These are phyloP conservation scores for Conchocele bisecta DNA, from an alignment of 2,888 invertebrate species.

Conservation along the genomic window DNA sequence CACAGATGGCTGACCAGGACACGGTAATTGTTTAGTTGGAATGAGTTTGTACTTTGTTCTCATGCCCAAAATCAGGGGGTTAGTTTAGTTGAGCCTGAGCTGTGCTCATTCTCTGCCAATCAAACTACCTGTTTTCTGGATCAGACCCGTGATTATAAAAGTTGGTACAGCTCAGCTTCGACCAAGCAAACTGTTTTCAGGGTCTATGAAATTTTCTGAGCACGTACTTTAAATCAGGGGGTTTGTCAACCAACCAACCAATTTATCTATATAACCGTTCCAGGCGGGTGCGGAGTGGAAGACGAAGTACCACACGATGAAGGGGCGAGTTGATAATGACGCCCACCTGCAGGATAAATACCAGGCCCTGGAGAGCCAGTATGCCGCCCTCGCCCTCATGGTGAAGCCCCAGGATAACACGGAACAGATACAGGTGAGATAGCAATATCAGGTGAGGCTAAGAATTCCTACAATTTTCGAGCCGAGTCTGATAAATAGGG, in stretches of 20 bases:
- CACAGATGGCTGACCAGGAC: conserved; percentile 55
- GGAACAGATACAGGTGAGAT: conserved; percentile 34
- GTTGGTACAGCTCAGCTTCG: background rate
- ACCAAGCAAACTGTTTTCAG: background rate
- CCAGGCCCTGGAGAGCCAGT: conserved; percentile 71
- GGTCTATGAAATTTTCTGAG: too few relatives aligned
- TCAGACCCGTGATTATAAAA: background rate
- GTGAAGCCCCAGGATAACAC: conserved; percentile 60
- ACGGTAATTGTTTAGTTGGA: conserved; percentile 50
- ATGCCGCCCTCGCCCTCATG: conserved; percentile 69
- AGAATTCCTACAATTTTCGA: too few relatives aligned
- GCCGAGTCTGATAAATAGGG: too few relatives aligned
- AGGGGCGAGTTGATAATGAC: conserved; percentile 62
- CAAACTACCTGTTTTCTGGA: too few relatives aligned
- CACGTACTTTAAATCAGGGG: too few relatives aligned
- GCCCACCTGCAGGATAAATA: conserved; percentile 67
- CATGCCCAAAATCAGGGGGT: too few relatives aligned
- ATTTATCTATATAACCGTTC: too few relatives aligned
- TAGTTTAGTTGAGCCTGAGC: too few relatives aligned
- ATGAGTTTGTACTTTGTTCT: background rate
- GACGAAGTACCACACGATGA: conserved; percentile 69
- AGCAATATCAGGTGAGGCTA: too few relatives aligned
- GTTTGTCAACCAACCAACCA: too few relatives aligned
- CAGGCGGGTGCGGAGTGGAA: conserved; percentile 71
- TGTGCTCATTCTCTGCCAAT: too few relatives aligned